Base-by-base conservation (phyloP, 2,113 vertebrate species). In the Cavia aperea region DNA sequence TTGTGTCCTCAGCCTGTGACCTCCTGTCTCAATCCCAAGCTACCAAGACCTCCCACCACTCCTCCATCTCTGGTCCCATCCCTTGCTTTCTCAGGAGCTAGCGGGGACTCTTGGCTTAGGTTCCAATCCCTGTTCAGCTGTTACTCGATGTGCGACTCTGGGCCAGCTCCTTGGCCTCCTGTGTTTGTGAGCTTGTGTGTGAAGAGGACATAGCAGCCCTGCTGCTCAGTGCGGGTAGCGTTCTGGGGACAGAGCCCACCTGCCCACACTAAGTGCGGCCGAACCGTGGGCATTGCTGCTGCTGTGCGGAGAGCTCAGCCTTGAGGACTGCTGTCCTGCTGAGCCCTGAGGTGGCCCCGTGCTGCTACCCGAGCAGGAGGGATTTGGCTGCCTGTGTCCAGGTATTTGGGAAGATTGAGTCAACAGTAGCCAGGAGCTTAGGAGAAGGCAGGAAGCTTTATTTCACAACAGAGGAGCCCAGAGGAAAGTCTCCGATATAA, bases 221-320 rank as follows among this genome's bases (percentile, higher is more conserved):
- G 4, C 24, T 10, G 26, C 39, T 0, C 5, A n/a, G 75, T 21
- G 14, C 51, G 2, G 51, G 51, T 12, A 12, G 51, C 51, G 51
- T 54, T 54, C 51, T 54, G 51, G 12, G 83, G 79, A 15, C 14
- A 36, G 39, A 60, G 54, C 46, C 65, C 46, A 39, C 11, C 31
- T 8, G 1, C 1, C 1, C 10, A 51, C 51, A 4, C 19, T 5
- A 26, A 88, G 58, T 9, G 19, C 39, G 13, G 0, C 11, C 21
- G 24, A 39, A 51, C 36, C 51, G 33, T 29, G 66, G 62, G 18
- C 49, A 2, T 29, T 29, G 24, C n/a, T 21, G 15, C 2, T 51
- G 16, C 79, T 82, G 23, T 36, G 33, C 4, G 24, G 24, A 58
- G 5, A 63, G 26, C 2, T 26, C 26, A 60, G 29, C 65, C 60